Evolutionary conservation across 1,140 invertebrate species (phyloP).

Genomic region (Drosophila subpulchrella): DNA sequence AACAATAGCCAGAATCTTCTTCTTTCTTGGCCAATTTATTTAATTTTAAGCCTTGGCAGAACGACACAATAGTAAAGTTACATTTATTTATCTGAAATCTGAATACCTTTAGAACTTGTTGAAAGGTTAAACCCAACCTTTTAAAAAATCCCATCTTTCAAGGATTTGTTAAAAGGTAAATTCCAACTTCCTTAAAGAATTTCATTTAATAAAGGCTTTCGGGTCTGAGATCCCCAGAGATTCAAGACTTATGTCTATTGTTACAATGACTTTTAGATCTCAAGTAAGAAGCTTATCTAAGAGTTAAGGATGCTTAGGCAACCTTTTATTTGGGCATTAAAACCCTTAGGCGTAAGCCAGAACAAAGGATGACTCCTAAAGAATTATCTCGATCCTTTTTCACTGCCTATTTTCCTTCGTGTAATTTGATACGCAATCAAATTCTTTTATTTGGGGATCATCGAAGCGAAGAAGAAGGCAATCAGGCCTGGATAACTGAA

Average conservation of each 20-base stretch:
- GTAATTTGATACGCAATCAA: conserved; percentile 24
- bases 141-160: not conserved
- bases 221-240: not conserved
- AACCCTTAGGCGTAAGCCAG: conserved; percentile 7
- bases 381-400: not conserved
- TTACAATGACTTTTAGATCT: not conserved
- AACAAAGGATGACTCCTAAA: conserved; percentile 16
- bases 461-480: conserved; percentile 1
- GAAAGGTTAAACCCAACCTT: not conserved
- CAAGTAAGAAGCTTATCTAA: conserved; percentile 5
- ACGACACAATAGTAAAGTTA: too few relatives aligned
- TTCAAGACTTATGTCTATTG: not conserved
- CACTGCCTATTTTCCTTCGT: not conserved
- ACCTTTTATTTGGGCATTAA: conserved; percentile 2
- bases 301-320: not conserved
- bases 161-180: not conserved
- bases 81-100: not conserved
- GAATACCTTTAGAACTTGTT: not conserved
- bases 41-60: too few relatives aligned
- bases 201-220: not conserved
- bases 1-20: too few relatives aligned
- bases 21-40: too few relatives aligned
- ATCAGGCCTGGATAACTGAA: conserved; percentile 10
- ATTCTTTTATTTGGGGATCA: conserved; percentile 14
- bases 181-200: not conserved